Percentiles rank a stretch among this genome's conserved stretches.
Evolutionary conservation across 2,888 invertebrate species (phyloP).

Genomic region (Hofmannophila pseudospretella): DNA sequence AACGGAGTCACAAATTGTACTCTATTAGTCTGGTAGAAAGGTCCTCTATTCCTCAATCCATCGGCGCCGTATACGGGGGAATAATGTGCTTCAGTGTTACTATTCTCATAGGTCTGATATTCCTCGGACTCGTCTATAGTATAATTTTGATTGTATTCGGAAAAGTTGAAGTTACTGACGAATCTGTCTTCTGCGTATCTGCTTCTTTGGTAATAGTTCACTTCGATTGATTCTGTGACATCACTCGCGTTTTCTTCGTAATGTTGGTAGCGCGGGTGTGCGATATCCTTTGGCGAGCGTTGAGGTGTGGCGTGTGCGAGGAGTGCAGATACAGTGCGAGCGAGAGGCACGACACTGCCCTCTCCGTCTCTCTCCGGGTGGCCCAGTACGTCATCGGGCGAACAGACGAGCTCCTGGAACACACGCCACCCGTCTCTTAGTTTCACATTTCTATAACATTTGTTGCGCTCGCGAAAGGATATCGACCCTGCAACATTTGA

Average conservation of each 20-base stretch:
- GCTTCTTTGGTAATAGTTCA: conserved; percentile 46
- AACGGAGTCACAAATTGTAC: conserved; percentile 67
- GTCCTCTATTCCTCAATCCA: conserved; percentile 67
- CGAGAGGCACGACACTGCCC: conserved; percentile 41
- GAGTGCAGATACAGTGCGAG: conserved; percentile 49
- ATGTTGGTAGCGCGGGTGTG: conserved; percentile 25
- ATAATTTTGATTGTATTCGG: conserved; percentile 31
- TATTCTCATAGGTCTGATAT: conserved; percentile 52
- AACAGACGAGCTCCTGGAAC: conserved; percentile 83
- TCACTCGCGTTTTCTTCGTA: conserved; percentile 31
- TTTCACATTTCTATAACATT: conserved; percentile 36
- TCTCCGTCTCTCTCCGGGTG: conserved; percentile 35
- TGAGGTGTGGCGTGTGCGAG: conserved; percentile 58
- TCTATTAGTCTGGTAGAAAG: conserved; percentile 57
- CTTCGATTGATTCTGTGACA: conserved; percentile 41
- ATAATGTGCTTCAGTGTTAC: conserved; percentile 41
- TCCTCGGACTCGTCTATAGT: conserved; percentile 66
- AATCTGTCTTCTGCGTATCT: conserved; percentile 55
- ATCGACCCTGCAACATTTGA: conserved; percentile 62
- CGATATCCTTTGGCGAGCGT: conserved; percentile 73
- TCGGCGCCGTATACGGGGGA: conserved; percentile 50
- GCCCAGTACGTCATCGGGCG: conserved; percentile 79
- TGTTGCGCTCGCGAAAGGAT: conserved; percentile 50
- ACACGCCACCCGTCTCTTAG: conserved; percentile 75
- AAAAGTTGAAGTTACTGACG: conserved; percentile 48